Conservation (phyloP, 2,113 vertebrate species). For the Turdus rufiventris region DNA sequence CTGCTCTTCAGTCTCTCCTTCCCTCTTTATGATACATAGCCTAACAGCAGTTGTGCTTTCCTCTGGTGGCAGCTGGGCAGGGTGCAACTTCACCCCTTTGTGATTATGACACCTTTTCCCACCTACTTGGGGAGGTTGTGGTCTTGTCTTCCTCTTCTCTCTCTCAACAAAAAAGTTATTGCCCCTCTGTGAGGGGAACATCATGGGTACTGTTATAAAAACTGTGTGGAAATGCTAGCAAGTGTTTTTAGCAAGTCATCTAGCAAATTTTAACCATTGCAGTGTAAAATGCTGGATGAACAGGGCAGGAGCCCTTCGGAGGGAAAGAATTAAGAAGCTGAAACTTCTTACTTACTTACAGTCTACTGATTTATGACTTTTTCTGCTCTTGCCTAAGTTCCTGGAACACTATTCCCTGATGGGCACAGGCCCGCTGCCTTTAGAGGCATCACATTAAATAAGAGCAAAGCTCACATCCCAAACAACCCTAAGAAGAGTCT, state of each 20-base stretch:
- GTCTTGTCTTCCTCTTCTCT: background rate
- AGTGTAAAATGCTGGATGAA: background rate
- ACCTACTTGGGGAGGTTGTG: background rate
- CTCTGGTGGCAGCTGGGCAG: background rate
- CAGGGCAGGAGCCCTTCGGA: background rate
- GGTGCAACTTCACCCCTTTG: background rate
- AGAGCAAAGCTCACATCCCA: background rate
- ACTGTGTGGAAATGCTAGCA: background rate
- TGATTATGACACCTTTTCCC: background rate
- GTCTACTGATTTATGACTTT: background rate
- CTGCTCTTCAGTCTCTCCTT: background rate
- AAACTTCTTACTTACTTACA: background rate
- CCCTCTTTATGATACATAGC: rapidly evolving
- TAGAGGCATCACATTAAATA: background rate
- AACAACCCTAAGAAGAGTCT: background rate
- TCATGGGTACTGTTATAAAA: background rate
- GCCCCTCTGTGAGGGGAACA: background rate
- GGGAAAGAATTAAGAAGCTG: background rate
- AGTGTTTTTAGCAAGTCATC: background rate
- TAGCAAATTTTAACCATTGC: background rate
- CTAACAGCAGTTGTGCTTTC: rapidly evolving
- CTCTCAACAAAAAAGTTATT: background rate
- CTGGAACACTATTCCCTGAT: background rate
- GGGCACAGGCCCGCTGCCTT: background rate
- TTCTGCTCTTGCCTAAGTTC: background rate